Conservation (phyloP, 2,888 invertebrate genomes). For the Ormyrus labotus region DNA sequence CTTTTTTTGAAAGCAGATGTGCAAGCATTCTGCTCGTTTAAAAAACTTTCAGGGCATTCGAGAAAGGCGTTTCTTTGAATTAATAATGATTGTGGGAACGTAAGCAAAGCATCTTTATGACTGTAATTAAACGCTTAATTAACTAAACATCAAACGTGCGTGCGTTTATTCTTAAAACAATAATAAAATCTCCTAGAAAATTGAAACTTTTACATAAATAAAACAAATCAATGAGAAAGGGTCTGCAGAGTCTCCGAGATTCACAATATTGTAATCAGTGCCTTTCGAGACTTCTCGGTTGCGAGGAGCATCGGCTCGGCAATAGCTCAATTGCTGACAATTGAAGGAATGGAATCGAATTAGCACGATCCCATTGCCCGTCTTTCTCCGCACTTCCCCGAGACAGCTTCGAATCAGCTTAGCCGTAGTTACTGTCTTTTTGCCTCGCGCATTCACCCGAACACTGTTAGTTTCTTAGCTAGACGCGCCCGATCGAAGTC, state of each 20-base stretch:
- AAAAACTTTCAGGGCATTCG: conserved; percentile 15
- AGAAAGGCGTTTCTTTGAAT: conserved; percentile 20
- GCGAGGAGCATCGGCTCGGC: conserved; percentile 47
- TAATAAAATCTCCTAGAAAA: no score
- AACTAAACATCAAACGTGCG: no score
- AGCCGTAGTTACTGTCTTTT: not conserved
- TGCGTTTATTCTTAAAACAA: no score
- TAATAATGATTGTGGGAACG: no score
- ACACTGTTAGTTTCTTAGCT: not conserved
- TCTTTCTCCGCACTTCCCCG: conserved; percentile 21
- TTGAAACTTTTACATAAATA: no score
- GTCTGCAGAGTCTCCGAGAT: not conserved
- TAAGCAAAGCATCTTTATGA: no score
- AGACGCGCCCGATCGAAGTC: not conserved
- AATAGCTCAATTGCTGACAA: conserved; percentile 68
- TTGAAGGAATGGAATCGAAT: conserved; percentile 69
- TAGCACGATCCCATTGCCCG: conserved; percentile 69
- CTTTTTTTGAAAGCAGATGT: conserved; percentile 44
- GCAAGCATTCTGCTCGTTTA: conserved; percentile 29
- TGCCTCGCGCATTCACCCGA: not conserved
- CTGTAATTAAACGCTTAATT: no score
- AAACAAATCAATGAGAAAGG: no score
- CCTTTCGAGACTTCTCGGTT: not conserved
- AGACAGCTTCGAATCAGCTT: conserved; percentile 26
- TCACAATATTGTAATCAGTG: conserved; percentile 32